Evolutionary conservation across 2,113 vertebrate genomes (phyloP).

Genomic region (Saccopteryx leptura): DNA sequence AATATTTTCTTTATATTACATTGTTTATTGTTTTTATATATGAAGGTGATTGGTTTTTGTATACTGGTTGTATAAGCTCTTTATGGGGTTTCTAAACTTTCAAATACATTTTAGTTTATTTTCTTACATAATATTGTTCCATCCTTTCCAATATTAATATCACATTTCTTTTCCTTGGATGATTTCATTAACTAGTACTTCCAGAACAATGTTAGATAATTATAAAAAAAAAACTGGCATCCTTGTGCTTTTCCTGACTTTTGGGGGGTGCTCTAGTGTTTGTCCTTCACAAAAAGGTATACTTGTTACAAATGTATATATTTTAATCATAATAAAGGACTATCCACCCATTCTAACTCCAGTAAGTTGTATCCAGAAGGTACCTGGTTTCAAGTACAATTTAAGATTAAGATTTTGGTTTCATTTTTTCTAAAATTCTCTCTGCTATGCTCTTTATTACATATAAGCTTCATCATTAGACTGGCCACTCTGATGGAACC

Average conservation of each 20-base stretch:
- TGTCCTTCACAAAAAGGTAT: background rate
- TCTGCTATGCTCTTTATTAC: background rate
- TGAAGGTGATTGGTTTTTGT: background rate
- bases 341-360: background rate
- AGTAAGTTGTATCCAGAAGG: background rate
- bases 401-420: background rate
- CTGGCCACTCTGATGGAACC: background rate
- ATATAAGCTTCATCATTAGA: background rate
- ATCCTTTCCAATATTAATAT: background rate
- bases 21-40: background rate
- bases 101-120: constrained; percentile 30
- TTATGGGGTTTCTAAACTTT: constrained; percentile 12
- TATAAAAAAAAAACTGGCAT: background rate
- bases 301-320: constrained; percentile 25
- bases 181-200: constrained; percentile 38
- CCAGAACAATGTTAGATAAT: constrained; percentile 25
- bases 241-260: constrained; percentile 31
- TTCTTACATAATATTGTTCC: background rate
- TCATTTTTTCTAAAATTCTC: background rate
- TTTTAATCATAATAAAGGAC: background rate
- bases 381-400: constrained; percentile 22
- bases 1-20: constrained; percentile 21
- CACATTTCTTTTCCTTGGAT: background rate
- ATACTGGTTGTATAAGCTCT: constrained; percentile 21
- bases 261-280: background rate